Evolutionary conservation across 2,888 invertebrate species (phyloP).

Genomic region (Drosophila kambysellisi): DNA sequence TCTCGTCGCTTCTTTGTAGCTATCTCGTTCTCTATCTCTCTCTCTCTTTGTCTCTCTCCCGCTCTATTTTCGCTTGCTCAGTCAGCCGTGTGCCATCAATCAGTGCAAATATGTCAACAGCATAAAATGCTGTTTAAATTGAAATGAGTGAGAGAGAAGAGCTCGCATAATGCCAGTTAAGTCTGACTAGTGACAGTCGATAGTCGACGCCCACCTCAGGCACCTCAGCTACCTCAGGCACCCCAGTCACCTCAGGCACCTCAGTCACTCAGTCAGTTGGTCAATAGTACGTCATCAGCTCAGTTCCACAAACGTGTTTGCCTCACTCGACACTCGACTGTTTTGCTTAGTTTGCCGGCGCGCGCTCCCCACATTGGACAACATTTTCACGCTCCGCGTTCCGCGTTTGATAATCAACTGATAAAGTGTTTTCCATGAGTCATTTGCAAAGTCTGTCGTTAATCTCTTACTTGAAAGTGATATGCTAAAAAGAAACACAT

Average conservation of each 20-base stretch:
- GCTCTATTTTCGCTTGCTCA: background rate
- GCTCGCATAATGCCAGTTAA: slow-evolving; percentile 73
- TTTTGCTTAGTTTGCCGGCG: slow-evolving; percentile 73
- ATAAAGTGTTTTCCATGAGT: slow-evolving; percentile 37
- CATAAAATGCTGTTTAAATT: slow-evolving; percentile 45
- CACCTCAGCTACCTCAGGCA: slow-evolving; percentile 22
- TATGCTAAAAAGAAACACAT: slow-evolving; percentile 28
- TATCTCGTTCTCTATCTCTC: background rate
- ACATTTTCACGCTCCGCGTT: slow-evolving; percentile 41
- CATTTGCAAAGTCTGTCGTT: slow-evolving; percentile 30
- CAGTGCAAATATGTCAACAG: slow-evolving; percentile 69
- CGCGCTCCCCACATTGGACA: slow-evolving; percentile 67
- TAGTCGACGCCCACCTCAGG: slow-evolving; percentile 51
- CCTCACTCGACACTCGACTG: slow-evolving; percentile 35
- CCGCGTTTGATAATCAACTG: slow-evolving; percentile 31
- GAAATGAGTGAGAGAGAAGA: slow-evolving; percentile 31
- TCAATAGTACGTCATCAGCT: slow-evolving; percentile 49
- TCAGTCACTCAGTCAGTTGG: slow-evolving; percentile 42
- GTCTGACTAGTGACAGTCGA: slow-evolving; percentile 45
- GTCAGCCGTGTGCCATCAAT: slow-evolving; percentile 47
- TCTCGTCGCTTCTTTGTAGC: slow-evolving; percentile 6
- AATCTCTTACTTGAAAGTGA: slow-evolving; percentile 32
- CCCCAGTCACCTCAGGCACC: slow-evolving; percentile 21
- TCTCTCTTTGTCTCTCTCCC: background rate
- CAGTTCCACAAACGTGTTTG: slow-evolving; percentile 42